Evolutionary conservation across 2,797 vertebrate genomes (phyloP).

Genomic region (Darevskia nairensis): DNA sequence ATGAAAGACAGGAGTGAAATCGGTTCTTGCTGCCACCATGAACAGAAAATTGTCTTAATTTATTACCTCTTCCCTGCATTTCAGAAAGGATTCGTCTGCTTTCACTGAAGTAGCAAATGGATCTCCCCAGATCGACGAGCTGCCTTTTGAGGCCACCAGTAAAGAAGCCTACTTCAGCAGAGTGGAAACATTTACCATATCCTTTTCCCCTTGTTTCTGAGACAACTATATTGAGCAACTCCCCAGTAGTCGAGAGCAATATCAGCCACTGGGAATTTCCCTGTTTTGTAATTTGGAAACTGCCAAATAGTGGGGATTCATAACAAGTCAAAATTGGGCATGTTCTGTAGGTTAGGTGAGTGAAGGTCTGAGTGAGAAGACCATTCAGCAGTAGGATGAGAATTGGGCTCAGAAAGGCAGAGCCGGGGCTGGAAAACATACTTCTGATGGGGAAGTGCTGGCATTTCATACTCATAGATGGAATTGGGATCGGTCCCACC

Average conservation of each 20-base stretch:
- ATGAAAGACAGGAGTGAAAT: background rate
- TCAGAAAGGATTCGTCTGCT: conserved; percentile 76
- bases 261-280: background rate
- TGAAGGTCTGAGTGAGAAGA: too few relatives aligned
- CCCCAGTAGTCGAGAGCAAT: background rate
- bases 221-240: background rate
- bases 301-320: background rate
- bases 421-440: background rate
- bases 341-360: background rate
- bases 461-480: background rate
- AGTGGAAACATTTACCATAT: conserved; percentile 96
- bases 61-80: conserved; percentile 42
- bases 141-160: conserved; percentile 86
- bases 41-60: conserved; percentile 19
- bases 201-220: conserved; percentile 77
- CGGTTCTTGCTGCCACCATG: background rate
- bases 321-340: too few relatives aligned
- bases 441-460: too few relatives aligned
- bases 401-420: too few relatives aligned
- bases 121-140: conserved; percentile 65
- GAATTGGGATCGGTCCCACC: too few relatives aligned
- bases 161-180: conserved; percentile 92
- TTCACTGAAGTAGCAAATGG: conserved; percentile 75
- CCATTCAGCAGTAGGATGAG: background rate
- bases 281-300: background rate